These are phyloP conservation scores for Drosophila lacertosa DNA, from an alignment of 1,140 invertebrate genomes.

Conservation along the genomic window DNA sequence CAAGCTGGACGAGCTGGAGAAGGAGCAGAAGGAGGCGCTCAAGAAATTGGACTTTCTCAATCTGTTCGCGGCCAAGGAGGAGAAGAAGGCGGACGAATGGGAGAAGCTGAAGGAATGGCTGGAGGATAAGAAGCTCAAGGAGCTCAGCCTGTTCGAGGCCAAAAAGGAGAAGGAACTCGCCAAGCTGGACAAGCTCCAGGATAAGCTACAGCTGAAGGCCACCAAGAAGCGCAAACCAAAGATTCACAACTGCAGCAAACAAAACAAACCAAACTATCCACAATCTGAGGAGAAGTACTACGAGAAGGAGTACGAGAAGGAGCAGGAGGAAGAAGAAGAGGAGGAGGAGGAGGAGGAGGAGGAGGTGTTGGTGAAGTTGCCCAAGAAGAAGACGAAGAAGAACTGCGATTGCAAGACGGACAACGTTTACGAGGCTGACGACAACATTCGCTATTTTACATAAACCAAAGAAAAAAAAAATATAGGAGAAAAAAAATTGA, in stretches of 20 bases:
- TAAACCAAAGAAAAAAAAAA: conserved; percentile 8
- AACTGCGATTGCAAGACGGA: conserved; percentile 20
- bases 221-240: conserved; percentile 42
- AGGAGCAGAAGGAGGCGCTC: conserved; percentile 55
- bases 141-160: conserved; percentile 53
- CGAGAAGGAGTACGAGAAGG: background rate
- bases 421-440: conserved; percentile 27
- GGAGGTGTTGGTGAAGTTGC: conserved; percentile 25
- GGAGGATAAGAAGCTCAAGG: conserved; percentile 64
- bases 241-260: conserved; percentile 25
- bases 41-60: conserved; percentile 70
- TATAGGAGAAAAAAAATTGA: too few species aligned
- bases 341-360: conserved; percentile 21
- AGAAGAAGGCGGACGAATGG: conserved; percentile 60
- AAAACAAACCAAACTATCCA: too few species aligned
- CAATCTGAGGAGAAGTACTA: too few species aligned
- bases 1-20: conserved; percentile 48
- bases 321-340: conserved; percentile 22
- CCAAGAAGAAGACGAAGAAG: conserved; percentile 2
- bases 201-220: conserved; percentile 47
- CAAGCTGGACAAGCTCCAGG: conserved; percentile 36
- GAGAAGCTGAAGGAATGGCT: conserved; percentile 67
- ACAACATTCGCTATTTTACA: conserved; percentile 62
- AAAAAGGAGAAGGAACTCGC: conserved; percentile 50
- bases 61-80: conserved; percentile 55